These are phyloP conservation scores for Heliconius nattereri DNA, from an alignment of 1,140 invertebrate genomes.

Conservation along the genomic window DNA sequence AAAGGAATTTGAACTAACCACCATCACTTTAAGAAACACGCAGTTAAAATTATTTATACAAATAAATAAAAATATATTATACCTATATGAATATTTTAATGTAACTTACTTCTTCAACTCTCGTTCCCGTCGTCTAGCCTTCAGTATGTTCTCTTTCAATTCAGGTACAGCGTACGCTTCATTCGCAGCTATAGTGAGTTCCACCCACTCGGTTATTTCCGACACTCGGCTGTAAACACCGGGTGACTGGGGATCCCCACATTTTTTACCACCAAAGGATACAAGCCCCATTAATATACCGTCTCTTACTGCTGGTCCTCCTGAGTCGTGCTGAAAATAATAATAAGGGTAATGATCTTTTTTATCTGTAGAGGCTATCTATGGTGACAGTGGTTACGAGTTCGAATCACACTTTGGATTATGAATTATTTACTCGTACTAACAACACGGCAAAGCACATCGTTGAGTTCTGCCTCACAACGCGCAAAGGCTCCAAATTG, in stretches of 20 bases:
- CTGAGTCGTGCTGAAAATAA: conserved; percentile 64
- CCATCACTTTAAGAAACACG: too few species aligned
- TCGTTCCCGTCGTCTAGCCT: conserved; percentile 56
- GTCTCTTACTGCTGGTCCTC: conserved; percentile 68
- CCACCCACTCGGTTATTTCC: conserved; percentile 65
- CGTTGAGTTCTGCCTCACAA: background rate
- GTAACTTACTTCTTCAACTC: conserved; percentile 59
- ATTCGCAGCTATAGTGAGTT: conserved; percentile 56
- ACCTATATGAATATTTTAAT: too few species aligned
- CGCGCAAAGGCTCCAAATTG: background rate
- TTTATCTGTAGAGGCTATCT: background rate
- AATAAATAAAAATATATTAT: too few species aligned
- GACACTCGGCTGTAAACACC: conserved; percentile 69
- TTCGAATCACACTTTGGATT: background rate
- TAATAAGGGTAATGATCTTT: background rate
- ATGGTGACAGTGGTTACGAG: background rate
- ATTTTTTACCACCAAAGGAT: conserved; percentile 72
- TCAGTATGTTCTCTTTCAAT: conserved; percentile 58
- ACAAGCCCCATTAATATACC: conserved; percentile 67
- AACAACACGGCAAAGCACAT: background rate
- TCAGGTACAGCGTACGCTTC: conserved; percentile 59
- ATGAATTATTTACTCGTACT: too few species aligned
- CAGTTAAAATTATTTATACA: too few species aligned
- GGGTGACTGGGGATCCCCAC: conserved; percentile 66
- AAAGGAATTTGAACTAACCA: too few species aligned